These are phyloP conservation scores for Limnephilus auricula DNA, from an alignment of 2,888 invertebrate genomes.

Conservation along the genomic window DNA sequence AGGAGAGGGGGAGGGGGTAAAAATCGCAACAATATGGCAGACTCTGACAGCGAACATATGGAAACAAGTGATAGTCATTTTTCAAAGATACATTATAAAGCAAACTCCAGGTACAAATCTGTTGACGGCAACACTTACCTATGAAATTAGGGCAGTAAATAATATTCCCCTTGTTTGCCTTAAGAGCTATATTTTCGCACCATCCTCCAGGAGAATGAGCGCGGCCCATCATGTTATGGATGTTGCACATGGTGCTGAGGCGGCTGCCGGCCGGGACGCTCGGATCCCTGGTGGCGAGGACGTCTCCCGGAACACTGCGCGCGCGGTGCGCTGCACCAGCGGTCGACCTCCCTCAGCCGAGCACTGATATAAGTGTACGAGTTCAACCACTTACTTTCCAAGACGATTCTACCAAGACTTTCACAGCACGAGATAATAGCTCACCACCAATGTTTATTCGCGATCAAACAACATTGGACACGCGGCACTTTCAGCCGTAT, in stretches of 20 bases:
- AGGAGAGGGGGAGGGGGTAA: too few relatives aligned
- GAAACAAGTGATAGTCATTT: neutral
- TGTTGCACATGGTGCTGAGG: neutral
- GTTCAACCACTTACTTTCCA: neutral
- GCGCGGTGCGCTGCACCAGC: neutral
- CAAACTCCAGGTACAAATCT: neutral
- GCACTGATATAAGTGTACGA: neutral
- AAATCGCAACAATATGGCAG: neutral
- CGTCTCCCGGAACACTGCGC: neutral
- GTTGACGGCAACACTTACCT: neutral
- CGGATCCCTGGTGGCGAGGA: neutral
- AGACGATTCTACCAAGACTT: neutral
- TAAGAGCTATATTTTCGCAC: neutral
- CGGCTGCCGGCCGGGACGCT: neutral
- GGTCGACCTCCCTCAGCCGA: neutral
- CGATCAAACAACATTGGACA: neutral
- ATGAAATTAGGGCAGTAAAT: neutral
- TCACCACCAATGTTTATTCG: neutral
- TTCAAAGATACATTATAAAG: too few relatives aligned
- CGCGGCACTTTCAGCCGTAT: neutral
- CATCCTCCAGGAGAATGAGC: neutral
- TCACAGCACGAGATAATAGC: neutral
- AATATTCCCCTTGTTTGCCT: neutral
- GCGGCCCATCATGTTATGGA: neutral
- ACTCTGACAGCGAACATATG: neutral